A percentile compares a stretch with the other conserved stretches of the same genome.
phyloP scores from a whole-genome alignment of 2,113 vertebrate genomes.

The Colistium nudipinnis region DNA sequence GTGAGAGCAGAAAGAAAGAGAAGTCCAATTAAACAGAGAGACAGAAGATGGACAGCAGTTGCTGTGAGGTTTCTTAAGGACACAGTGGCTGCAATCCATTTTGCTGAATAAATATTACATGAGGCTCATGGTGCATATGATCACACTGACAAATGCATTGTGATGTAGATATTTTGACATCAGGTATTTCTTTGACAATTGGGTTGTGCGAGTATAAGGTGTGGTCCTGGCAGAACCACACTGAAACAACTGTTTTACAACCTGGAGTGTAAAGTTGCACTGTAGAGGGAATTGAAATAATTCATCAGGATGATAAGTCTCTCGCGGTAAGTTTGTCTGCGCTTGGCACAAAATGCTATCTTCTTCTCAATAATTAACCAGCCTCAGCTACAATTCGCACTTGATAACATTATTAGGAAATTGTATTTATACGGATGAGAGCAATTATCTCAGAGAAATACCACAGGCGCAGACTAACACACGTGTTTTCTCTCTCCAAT shows the following conservation, averaged over 20 bases:
- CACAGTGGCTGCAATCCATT: constrained; percentile 28
- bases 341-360: not conserved
- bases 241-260: constrained; percentile 8
- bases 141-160: constrained; percentile 8
- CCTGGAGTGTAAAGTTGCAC: not conserved
- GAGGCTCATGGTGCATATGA: constrained; percentile 12
- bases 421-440: not conserved
- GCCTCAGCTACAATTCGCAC: not conserved
- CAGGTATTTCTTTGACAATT: constrained; percentile 52
- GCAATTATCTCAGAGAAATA: not conserved
- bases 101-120: constrained; percentile 53
- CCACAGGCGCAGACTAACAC: not conserved
- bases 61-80: constrained; percentile 20
- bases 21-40: not conserved
- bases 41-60: not conserved
- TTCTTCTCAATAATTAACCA: too few species aligned
- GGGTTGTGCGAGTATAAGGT: constrained; percentile 8
- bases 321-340: not conserved
- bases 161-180: constrained; percentile 26
- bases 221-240: constrained; percentile 1
- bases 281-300: not conserved
- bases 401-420: not conserved
- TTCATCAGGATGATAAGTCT: not conserved
- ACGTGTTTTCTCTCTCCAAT: not conserved
- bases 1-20: not conserved